Evolutionary conservation across 1,140 invertebrate genomes (phyloP), one percentile per base, ranked within the genome.

Genomic region (Hermatobates lingyangjiaoensis): DNA sequence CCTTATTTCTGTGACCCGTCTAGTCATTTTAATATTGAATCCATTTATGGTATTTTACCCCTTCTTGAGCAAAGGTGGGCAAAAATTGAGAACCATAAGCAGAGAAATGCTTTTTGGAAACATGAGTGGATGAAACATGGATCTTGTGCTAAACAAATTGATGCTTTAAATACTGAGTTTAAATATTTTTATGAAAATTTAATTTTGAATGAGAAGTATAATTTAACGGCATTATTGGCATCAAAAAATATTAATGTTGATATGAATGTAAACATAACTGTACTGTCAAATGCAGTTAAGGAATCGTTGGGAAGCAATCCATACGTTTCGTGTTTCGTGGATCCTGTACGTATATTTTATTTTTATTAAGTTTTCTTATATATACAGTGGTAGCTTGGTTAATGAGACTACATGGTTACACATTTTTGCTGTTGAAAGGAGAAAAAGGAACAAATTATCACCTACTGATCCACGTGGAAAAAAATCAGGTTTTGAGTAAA

Each of bases 41-140:
- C 70, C 20, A 60, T 88, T 2, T 62, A 68, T 25, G 66, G 74
- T 0, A 73, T 88, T 34, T 65, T 76, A 55, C 58, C 63, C 14
- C 64, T 79, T 39, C 59, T 89, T 26, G 66, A 77, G 49, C 64
- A 74, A 27, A 74, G 72, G 45, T 89, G 86, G 86, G 73, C 75
- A 1, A 82, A 87, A 58, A 68, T 89, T 51, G 74, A 83, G 61
- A 72, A 39, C 1, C 55, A 56, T 18, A 71, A 54, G 68, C 54
- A 74, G 67, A 1, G 64, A 68, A 28, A 76, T 57, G 69, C 71
- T 5, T 70, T 89, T 5, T 89, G 85, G 86, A 68, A 75, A 53
- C 83, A 90, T 54, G 86, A 88, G 63, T 90, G 85, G 85, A 62
- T 69, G 1, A 90, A 88, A 60, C 86, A 90, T 63, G 86, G 85